phyloP scores from a whole-genome alignment of 1,140 invertebrate genomes.

The Laupala kohalensis region DNA sequence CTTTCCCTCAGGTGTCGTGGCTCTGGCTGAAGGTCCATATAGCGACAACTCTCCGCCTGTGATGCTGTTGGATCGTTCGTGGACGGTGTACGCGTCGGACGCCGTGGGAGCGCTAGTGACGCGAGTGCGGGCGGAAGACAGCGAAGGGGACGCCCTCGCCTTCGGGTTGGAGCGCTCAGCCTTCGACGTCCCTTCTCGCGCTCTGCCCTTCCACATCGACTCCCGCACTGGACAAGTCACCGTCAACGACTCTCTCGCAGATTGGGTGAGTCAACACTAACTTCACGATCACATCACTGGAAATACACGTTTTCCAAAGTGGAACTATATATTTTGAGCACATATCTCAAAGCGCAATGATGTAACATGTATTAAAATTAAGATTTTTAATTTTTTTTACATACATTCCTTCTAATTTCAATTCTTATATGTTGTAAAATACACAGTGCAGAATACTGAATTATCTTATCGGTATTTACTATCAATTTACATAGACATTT shows the following conservation, averaged over 20 bases:
- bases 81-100: not conserved
- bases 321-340: no score
- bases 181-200: not conserved
- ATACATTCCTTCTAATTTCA: no score
- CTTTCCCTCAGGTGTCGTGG: not conserved
- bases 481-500: no score
- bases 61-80: not conserved
- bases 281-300: no score
- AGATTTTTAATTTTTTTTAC: no score
- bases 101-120: not conserved
- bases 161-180: not conserved
- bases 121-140: not conserved
- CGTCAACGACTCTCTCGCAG: constrained; percentile 1
- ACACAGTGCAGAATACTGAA: no score
- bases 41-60: constrained; percentile 34
- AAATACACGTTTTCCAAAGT: no score
- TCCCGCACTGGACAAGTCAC: not conserved
- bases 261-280: not conserved
- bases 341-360: no score
- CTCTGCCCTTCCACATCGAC: constrained; percentile 7
- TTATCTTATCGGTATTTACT: no score
- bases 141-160: not conserved
- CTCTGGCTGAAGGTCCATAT: constrained; percentile 16
- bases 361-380: no score
- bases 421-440: no score